Conservation (phyloP, 2,888 invertebrate species). For the Drosophila testacea region DNA sequence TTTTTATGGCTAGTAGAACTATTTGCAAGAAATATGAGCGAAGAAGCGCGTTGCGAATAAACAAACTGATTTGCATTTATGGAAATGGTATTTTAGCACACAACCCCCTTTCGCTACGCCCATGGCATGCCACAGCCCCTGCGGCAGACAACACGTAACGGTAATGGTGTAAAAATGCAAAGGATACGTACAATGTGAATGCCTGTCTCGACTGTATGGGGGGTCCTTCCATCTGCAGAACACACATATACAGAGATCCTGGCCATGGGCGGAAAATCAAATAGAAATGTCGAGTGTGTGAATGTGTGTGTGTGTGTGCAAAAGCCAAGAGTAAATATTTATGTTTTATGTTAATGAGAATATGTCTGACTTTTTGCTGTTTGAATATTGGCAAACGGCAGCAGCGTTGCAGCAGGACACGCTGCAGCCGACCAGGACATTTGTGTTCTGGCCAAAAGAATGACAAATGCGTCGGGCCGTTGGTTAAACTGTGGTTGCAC, state of each 20-base stretch:
- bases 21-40: conserved; percentile 69
- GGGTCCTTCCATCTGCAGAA: conserved; percentile 10
- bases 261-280: conserved; percentile 61
- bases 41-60: conserved; percentile 65
- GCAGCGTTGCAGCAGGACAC: conserved; percentile 38
- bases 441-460: conserved; percentile 50
- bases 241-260: conserved; percentile 13
- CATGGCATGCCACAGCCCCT: not conserved
- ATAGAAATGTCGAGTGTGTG: conserved; percentile 59
- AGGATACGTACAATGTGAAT: conserved; percentile 52
- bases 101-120: conserved; percentile 24
- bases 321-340: conserved; percentile 81
- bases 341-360: conserved; percentile 84
- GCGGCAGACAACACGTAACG: conserved; percentile 51
- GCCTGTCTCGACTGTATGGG: conserved; percentile 38
- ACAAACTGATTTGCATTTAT: conserved; percentile 82
- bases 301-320: conserved; percentile 29
- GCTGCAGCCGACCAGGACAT: conserved; percentile 34
- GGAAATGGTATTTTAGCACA: conserved; percentile 77
- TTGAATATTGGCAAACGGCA: conserved; percentile 73
- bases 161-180: conserved; percentile 75
- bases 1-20: conserved; percentile 51
- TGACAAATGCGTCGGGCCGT: conserved; percentile 71
- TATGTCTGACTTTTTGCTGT: conserved; percentile 83
- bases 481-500: conserved; percentile 75